A percentile compares a stretch with the other conserved stretches of the same genome.
Conservation (phyloP, 2,113 vertebrate genomes). For the Oxyura jamaicensis region DNA sequence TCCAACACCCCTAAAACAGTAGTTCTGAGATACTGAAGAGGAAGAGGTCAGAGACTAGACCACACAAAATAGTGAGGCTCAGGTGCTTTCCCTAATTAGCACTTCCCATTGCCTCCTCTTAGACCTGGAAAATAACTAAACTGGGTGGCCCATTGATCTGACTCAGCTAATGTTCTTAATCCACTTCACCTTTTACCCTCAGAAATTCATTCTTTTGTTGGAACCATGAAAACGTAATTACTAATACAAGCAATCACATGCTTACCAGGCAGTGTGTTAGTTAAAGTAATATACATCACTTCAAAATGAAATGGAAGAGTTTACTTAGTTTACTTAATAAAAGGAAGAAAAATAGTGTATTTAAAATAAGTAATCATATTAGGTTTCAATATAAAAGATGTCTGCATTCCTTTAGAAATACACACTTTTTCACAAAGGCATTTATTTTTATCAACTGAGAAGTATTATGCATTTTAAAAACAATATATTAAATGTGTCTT, state of each 20-base stretch:
- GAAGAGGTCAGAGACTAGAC: accelerated
- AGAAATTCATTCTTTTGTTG: background rate
- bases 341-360: background rate
- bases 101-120: background rate
- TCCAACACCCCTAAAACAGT: accelerated
- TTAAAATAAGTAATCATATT: background rate
- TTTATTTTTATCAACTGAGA: background rate
- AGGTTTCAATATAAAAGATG: background rate
- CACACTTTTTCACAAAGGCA: background rate
- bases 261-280: background rate
- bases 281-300: background rate
- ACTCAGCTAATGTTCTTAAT: background rate
- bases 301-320: background rate
- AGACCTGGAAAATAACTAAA: background rate
- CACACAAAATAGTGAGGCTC: accelerated
- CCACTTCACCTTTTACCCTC: background rate
- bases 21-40: accelerated
- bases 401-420: background rate
- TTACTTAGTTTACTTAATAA: background rate
- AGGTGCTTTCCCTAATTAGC: background rate
- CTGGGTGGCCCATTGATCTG: background rate
- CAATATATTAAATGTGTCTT: background rate
- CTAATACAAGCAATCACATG: background rate
- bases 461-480: background rate
- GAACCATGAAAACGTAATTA: background rate